These are phyloP conservation scores for Fulica atra DNA, from an alignment of 2,113 vertebrate species.

Conservation along the genomic window DNA sequence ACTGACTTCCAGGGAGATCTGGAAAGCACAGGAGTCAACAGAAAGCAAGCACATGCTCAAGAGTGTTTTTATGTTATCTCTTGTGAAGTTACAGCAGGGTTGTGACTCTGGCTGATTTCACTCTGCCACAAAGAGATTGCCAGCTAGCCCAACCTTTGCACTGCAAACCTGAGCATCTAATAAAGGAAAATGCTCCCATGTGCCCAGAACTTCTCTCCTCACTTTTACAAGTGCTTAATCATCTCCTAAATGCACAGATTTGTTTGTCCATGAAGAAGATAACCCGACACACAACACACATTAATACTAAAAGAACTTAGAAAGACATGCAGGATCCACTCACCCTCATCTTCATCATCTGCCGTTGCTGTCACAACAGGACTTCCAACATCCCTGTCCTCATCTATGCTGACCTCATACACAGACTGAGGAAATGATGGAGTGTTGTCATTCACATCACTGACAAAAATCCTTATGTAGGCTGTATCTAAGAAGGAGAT, in stretches of 20 bases:
- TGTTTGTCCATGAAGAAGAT: neutral
- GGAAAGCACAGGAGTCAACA: neutral
- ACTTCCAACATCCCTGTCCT: slow-evolving; percentile 86
- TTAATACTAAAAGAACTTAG: neutral
- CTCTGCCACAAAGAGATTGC: neutral
- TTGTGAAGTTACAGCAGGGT: neutral
- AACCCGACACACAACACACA: neutral
- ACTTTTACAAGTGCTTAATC: neutral
- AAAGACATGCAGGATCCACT: neutral
- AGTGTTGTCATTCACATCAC: slow-evolving; percentile 89
- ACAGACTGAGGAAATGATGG: slow-evolving; percentile 78
- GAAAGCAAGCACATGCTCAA: neutral
- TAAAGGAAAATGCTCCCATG: neutral
- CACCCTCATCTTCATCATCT: slow-evolving; percentile 88
- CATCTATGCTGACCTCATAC: slow-evolving; percentile 86
- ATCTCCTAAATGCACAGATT: neutral
- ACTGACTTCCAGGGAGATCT: neutral
- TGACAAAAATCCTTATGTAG: slow-evolving; percentile 86
- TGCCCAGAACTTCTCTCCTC: neutral
- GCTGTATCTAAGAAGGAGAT: slow-evolving; percentile 79
- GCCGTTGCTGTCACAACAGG: slow-evolving; percentile 87
- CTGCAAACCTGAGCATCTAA: neutral
- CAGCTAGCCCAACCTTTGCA: neutral
- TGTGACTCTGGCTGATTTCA: neutral
- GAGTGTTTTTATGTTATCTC: neutral